Conservation (phyloP, 2,797 vertebrate genomes). For the Yasuhikotakia modesta region DNA sequence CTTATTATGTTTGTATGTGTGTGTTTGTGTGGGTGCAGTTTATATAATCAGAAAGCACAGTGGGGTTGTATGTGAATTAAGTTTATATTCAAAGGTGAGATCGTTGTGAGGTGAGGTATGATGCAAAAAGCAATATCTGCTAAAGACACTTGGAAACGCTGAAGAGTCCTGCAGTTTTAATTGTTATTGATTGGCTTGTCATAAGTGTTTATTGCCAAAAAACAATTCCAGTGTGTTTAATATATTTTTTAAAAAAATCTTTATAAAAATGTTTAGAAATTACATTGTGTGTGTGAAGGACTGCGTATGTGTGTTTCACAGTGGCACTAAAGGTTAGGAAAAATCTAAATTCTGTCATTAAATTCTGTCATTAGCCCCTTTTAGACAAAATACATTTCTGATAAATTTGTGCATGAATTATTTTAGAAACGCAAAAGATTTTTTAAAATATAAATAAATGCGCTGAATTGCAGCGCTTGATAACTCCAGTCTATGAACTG, state of each 20-base stretch:
- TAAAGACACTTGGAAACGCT: conserved; percentile 6
- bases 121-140: conserved; percentile 60
- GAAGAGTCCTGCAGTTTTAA: conserved; percentile 12
- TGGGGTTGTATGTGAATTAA: background rate
- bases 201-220: conserved; percentile 60
- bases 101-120: conserved; percentile 36
- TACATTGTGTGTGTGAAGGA: conserved; percentile 26
- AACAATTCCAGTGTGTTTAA: conserved; percentile 73
- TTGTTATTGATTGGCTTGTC: conserved; percentile 49
- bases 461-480: background rate
- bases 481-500: background rate
- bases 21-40: conserved; percentile 8
- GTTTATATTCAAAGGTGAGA: background rate
- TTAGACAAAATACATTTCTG: no score
- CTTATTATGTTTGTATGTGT: conserved; percentile 1
- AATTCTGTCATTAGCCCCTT: no score
- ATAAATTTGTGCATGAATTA: background rate
- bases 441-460: no score
- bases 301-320: conserved; percentile 4
- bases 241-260: conserved; percentile 33
- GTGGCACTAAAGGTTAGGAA: background rate
- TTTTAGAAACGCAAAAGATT: background rate
- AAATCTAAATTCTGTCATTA: no score
- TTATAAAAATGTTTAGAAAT: conserved; percentile 45
- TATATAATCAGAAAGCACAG: conserved; percentile 17